Evolutionary conservation across 2,113 vertebrate species (phyloP), one percentile per base, ranked within the genome.

Genomic region (Glaucidium brasilianum): DNA sequence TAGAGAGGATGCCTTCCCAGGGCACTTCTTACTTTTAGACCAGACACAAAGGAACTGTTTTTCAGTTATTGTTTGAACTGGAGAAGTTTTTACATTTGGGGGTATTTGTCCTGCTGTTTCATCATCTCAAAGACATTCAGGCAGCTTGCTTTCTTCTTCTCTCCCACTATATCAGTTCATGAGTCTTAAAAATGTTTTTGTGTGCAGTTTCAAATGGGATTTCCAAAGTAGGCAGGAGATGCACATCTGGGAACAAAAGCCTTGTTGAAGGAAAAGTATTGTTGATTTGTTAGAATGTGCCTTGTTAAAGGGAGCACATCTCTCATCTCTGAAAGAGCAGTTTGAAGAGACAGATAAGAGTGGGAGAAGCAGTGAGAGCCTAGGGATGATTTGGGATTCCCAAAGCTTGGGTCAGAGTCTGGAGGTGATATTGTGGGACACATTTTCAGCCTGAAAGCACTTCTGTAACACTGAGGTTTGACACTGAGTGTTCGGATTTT

Each of bases 371-470:
- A 90, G 34, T 1, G 47, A 39, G 63, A 80, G 67, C 60, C 47
- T 80, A 15, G 50, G 39, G 47, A 25, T 62, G 68, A 15, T 79
- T n/a, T 92, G 75, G 50, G 43, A 50, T 85, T 78, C 71, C 92
- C 58, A 34, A 30, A 56, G 58, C 78, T 93, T 56, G 58, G 43
- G 88, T 82, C 55, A 30, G 71, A 66, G 45, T 26, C 27, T 88
- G 72, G 41, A 19, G 64, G 9, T 45, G 87, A 22, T 55, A 3
- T 0, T 47, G 23, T 41, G 66, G 67, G 75, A 53, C 0, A 0
- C 3, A 15, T 68, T 73, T 78, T 25, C n/a, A 90, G 79, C 63
- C 67, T 76, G 58, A 23, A 80, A 85, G 32, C 0, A 4, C 26
- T 72, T 79, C 50, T 53, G 35, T 59, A 30, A 45, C 4, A 1